Base-by-base conservation (phyloP, 2,888 invertebrate species). In the Cosmia trapezina region DNA sequence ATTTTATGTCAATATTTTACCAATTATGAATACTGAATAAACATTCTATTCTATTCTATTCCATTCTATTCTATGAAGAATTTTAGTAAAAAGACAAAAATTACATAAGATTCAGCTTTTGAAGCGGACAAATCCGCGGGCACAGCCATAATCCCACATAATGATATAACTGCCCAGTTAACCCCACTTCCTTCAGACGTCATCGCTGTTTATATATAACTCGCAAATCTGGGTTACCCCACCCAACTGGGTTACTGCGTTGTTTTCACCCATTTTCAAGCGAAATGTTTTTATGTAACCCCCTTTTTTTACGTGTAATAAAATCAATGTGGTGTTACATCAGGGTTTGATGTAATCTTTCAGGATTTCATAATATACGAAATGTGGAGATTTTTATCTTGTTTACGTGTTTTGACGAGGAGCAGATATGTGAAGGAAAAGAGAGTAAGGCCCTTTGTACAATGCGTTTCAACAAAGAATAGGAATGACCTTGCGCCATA, bases 231-330 rank as follows among this genome's bases (percentile, higher is more conserved):
- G 73, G 78, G 81, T 82, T 83, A 79, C 47, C 19, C 54, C 51
- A 33, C 53, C 37, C 43, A 90, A 78, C 79, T 82, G 80, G 89
- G 89, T 89, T 90, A 88, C 65, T 74, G 83, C 76, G 81, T 82
- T 86, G 83, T 87, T 88, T 86, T 84, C 87, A 85, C 81, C 87
- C 85, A 89, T 87, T 90, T 88, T 78, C 83, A 72, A 75, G 73
- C 47, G 78, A 85, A 86, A 86, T 77, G 59, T 64, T 80, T 76
- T 82, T 78, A 83, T 77, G 83, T 86, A 78, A 81, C 85, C 86
- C 67, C 62, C 60, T 74, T 81, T 78, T 86, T 80, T 78, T 59
- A 62, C 41, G 59, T 9, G 68, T 53, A 53, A 69, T 81, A 83
- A 80, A 83, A 80, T 66, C 57, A 80, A 61, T 56, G 66, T 33